Base-by-base conservation (phyloP, 1,140 invertebrate species). In the Brachionus asplanchnoidis region DNA sequence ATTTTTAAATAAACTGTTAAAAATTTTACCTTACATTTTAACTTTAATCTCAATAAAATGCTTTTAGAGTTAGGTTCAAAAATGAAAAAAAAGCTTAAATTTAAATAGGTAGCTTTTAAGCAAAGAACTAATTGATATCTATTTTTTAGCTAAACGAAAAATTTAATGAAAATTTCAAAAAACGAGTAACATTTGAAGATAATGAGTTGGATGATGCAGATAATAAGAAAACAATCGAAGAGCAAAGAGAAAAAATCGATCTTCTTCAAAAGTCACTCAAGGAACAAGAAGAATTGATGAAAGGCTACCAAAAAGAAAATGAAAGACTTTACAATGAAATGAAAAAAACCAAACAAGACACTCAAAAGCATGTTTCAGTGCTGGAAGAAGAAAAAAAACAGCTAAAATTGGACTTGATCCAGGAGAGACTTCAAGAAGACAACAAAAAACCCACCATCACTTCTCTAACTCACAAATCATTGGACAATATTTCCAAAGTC, bases 121-220 rank as follows among this genome's bases (percentile, higher is more conserved):
- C 6, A 66, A 66, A 26, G 23, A 23, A 3, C 20, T 75, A 17
- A 20, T 6, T 44, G 17, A n/a, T 8, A 75, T n/a, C n/a, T n/a
- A n/a, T n/a, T n/a, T n/a, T n/a, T n/a, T n/a, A n/a, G 73, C 20
- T 77, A 11, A 77, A 77, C 26, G 73, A 77, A 77, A 77, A 77
- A 50, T 50, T 50, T 28, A 50, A 3, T 50, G 73, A 77, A 77
- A 50, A 50, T 28, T 77, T 50, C 17, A 77, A 77, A 77, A 77
- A 77, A 46, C 8, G 44, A 50, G 73, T 77, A 0, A 50, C 73
- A 14, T 77, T 77, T 50, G 73, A 77, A 77, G 44, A 23, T 6
- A 36, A 32, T 14, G 42, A 50, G 11, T 12, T 3, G 42, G 6
- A 12, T 8, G 73, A 77, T 17, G 73, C 0, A 26, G 73, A 26